Evolutionary conservation across 2,797 vertebrate genomes (phyloP).

Genomic region (Sitta carolinensis): DNA sequence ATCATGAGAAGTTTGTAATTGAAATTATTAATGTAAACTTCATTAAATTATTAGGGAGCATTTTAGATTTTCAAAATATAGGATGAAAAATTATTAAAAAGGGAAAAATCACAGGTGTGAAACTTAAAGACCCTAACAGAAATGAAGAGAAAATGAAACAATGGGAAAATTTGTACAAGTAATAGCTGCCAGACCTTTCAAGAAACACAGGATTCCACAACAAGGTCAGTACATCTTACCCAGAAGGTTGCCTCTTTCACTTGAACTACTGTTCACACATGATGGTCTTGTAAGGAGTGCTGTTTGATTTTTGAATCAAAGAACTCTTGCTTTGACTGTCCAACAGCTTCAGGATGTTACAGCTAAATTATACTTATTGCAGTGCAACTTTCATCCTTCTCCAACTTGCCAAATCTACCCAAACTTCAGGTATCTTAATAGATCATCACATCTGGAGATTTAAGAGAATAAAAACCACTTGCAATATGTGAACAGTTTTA

Average conservation of each 20-base stretch:
- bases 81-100: background rate
- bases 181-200: background rate
- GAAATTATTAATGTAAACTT: background rate
- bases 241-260: background rate
- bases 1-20: background rate
- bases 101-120: background rate
- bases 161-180: background rate
- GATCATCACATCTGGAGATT: background rate
- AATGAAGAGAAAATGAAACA: background rate
- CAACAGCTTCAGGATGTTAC: background rate
- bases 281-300: background rate
- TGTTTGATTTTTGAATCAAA: conserved; percentile 22
- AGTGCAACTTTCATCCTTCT: background rate
- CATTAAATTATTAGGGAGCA: background rate
- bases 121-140: background rate
- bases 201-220: background rate
- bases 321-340: background rate
- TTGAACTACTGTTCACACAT: background rate
- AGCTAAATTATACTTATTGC: background rate
- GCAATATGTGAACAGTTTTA: background rate
- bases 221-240: background rate
- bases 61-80: background rate
- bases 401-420: background rate
- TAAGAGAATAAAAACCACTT: background rate
- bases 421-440: background rate